phyloP scores from a whole-genome alignment of 2,113 vertebrate genomes.

The Calyptomena viridis region DNA sequence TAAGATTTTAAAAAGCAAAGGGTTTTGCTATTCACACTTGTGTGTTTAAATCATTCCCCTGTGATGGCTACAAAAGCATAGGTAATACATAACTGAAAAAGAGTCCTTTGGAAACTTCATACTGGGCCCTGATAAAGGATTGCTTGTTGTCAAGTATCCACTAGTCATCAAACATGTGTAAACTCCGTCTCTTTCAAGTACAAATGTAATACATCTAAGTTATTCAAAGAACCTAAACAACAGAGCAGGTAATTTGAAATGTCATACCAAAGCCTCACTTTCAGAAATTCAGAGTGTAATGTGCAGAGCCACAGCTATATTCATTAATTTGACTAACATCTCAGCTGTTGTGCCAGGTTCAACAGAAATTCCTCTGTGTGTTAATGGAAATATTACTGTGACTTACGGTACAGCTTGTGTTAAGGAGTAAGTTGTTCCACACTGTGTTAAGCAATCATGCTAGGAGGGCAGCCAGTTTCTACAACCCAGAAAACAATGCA shows the following conservation, averaged over 20 bases:
- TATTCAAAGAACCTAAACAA: background rate
- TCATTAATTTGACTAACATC: background rate
- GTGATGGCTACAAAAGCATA: background rate
- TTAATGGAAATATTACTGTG: background rate
- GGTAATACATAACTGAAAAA: background rate
- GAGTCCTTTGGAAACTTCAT: background rate
- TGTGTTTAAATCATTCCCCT: background rate
- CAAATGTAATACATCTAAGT: background rate
- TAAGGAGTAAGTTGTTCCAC: background rate
- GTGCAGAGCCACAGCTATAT: background rate
- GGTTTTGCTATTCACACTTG: background rate
- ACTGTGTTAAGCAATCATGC: background rate
- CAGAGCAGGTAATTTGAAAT: background rate
- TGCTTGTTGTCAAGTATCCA: background rate
- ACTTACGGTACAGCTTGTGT: background rate
- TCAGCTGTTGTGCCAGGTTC: background rate
- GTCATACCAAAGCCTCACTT: background rate
- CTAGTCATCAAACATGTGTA: background rate
- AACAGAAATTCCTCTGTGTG: rapidly evolving
- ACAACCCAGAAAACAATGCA: background rate
- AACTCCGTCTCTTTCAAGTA: background rate
- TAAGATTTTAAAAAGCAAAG: background rate
- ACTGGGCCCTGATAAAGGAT: background rate
- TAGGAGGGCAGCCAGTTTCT: background rate
- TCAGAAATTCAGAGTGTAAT: background rate